Base-by-base conservation (phyloP, 2,888 invertebrate species). In the Drosophila heteroneura region DNA sequence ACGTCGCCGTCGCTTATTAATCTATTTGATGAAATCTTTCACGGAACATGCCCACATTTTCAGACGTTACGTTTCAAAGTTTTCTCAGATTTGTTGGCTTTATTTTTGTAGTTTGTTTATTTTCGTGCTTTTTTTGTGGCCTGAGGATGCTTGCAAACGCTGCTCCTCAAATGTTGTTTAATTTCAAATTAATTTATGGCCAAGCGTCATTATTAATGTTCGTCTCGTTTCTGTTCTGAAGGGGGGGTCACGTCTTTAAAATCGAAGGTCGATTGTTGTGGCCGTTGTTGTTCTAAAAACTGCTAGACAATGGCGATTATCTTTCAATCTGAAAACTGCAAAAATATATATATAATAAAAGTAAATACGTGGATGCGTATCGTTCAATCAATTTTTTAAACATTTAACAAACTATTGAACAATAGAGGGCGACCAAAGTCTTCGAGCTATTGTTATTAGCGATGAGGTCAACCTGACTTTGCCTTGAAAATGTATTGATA, bases 1-100 rank as follows among this genome's bases (percentile, higher is more conserved):
- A 86, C 90, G 85, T 86, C 83, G 81, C 70, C 67, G 85, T 69
- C 80, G 82, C 85, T 85, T 85, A 90, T 86, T 88, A 86, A 88
- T 86, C 89, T 86, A 81, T 81, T 89, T 85, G 85, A 81, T 70
- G 85, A 88, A 85, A 85, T 90, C 85, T 61, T 35, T 53, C 61
- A 52, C 49, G 62, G 58, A 69, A 79, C 83, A 82, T 85, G 80
- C 47, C 58, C 79, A 81, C 64, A 81, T 73, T 79, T 85, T 78
- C 57, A 57, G 70, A 74, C 67, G 66, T 85, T 83, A 68, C 79
- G 70, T 76, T 86, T 71, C 66, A 47, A 47, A 56, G 30, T 59
- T 66, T 69, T 73, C 62, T 67, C 53, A 77, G 63, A 71, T 64
- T 66, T 70, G 35, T 16, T 69, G 32, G 32, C 53, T 39, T 65